phyloP scores from a whole-genome alignment of 2,797 vertebrate genomes.

The Phrynocephalus forsythii region DNA sequence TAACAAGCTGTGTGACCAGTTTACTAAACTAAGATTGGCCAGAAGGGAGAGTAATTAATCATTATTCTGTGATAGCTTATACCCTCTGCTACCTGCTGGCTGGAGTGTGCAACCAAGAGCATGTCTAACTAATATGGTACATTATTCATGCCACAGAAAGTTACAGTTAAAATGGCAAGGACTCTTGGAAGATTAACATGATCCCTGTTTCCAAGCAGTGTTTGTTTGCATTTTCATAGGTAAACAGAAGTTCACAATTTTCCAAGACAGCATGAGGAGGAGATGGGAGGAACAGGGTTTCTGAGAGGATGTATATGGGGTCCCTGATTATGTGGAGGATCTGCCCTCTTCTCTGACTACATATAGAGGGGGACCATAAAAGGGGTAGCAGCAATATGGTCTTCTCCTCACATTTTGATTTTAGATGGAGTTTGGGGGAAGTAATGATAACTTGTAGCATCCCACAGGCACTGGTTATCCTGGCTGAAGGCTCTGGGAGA shows the following conservation, averaged over 20 bases:
- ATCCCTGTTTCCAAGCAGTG: constrained; percentile 35
- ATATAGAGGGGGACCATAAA: no score
- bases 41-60: constrained; percentile 70
- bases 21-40: constrained; percentile 68
- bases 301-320: no score
- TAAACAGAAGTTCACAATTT: constrained; percentile 24
- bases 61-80: constrained; percentile 64
- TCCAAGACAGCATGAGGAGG: background rate
- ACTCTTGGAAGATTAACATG: constrained; percentile 60
- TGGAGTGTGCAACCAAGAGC: constrained; percentile 60
- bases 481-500: no score
- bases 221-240: constrained; percentile 17
- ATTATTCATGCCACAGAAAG: constrained; percentile 67
- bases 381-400: no score
- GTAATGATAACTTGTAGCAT: no score
- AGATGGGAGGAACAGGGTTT: background rate
- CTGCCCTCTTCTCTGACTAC: no score
- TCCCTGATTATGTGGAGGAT: no score
- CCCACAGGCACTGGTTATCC: no score
- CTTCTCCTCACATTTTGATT: no score
- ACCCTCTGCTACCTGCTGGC: constrained; percentile 62
- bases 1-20: constrained; percentile 68
- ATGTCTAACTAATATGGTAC: constrained; percentile 62
- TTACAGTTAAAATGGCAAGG: constrained; percentile 41
- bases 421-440: no score